Conservation (phyloP, 2,113 vertebrate species). For the Stigmatopora argus region DNA sequence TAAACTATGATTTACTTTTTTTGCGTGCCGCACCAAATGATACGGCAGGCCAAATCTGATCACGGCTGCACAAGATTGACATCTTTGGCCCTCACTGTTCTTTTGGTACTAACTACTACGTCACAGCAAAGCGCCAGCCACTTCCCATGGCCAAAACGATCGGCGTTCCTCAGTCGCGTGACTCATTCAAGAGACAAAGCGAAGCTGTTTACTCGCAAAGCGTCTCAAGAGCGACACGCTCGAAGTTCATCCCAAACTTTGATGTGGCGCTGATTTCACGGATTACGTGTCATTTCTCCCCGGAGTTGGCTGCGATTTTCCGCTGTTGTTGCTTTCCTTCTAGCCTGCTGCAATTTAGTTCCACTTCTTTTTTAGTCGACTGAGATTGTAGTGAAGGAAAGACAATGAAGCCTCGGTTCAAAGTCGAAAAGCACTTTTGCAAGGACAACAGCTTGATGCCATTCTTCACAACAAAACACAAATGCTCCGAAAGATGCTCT, state of each 20-base stretch:
- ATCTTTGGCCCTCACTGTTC: neutral
- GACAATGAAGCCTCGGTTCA: slow-evolving; percentile 35
- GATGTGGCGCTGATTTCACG: slow-evolving; percentile 45
- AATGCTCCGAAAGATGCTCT: slow-evolving; percentile 60
- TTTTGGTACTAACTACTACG: slow-evolving; percentile 24
- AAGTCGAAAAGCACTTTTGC: slow-evolving; percentile 48
- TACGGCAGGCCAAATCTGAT: too few species aligned
- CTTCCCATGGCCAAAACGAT: slow-evolving; percentile 18
- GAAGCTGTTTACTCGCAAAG: slow-evolving; percentile 30
- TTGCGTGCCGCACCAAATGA: too few species aligned
- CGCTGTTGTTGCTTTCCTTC: slow-evolving; percentile 15
- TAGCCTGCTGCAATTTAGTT: neutral
- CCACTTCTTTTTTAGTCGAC: slow-evolving; percentile 3
- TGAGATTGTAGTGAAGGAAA: slow-evolving; percentile 21
- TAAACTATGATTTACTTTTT: too few species aligned
- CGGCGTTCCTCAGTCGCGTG: slow-evolving; percentile 22
- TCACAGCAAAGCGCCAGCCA: slow-evolving; percentile 21
- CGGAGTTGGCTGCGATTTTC: slow-evolving; percentile 31
- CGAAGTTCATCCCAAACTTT: slow-evolving; percentile 44
- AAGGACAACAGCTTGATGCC: slow-evolving; percentile 59
- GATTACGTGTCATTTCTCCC: slow-evolving; percentile 48
- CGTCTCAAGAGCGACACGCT: slow-evolving; percentile 16
- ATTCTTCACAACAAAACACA: slow-evolving; percentile 57
- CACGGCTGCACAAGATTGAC: too few species aligned
- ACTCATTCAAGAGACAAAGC: slow-evolving; percentile 38